Percentiles rank a stretch among this genome's conserved stretches.
phyloP scores from a whole-genome alignment of 2,113 vertebrate species.

The Platysteira castanea region DNA sequence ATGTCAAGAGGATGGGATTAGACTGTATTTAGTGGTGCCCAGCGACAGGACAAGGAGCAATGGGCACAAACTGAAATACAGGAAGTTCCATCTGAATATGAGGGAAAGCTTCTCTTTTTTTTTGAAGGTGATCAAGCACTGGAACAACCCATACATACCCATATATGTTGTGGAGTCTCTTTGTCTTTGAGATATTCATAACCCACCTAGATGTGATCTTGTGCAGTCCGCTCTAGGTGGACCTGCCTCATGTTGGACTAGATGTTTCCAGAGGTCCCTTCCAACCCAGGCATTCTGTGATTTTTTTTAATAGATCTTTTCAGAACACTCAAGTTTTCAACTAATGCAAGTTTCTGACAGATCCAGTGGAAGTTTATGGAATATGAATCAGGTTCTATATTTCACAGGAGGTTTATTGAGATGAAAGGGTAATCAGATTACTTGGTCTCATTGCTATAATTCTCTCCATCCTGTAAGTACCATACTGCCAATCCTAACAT shows the following conservation, averaged over 20 bases:
- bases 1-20: background rate
- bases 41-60: fast-evolving
- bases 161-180: background rate
- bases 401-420: background rate
- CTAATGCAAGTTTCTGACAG: background rate
- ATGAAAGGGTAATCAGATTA: background rate
- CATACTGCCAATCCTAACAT: background rate
- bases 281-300: background rate
- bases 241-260: background rate
- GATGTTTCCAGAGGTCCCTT: background rate
- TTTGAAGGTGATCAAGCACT: background rate
- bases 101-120: background rate
- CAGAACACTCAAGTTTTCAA: background rate
- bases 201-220: background rate
- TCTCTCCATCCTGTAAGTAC: background rate
- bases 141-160: background rate
- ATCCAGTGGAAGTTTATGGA: background rate
- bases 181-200: background rate
- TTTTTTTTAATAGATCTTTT: background rate
- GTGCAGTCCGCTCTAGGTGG: background rate
- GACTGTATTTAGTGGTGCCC: background rate
- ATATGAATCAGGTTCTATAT: background rate
- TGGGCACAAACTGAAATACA: background rate
- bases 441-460: background rate
- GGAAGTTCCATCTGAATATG: background rate